Evolutionary conservation across 2,888 invertebrate genomes (phyloP).

Genomic region (Dryadula phaetusa): DNA sequence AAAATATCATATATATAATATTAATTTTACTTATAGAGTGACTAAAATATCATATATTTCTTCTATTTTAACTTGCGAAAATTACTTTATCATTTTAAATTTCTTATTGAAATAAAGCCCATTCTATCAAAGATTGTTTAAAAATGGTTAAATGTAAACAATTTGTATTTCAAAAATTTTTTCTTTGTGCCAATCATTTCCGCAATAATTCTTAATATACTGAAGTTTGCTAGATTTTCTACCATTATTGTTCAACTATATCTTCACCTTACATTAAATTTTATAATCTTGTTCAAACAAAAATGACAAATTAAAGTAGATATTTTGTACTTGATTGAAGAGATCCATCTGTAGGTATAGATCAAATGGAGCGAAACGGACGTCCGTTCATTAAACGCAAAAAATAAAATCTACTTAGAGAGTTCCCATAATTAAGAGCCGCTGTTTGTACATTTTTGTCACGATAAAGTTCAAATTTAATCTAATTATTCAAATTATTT

Average conservation of each 20-base stretch:
- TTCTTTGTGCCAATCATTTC: conserved; percentile 13
- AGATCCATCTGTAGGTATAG: background rate
- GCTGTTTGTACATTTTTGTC: background rate
- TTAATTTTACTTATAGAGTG: too few relatives aligned
- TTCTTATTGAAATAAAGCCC: background rate
- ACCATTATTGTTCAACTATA: background rate
- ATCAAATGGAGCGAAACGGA: background rate
- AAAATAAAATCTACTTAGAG: background rate
- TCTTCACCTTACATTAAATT: background rate
- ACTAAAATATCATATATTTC: too few relatives aligned
- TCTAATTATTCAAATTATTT: too few relatives aligned
- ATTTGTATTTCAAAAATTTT: conserved; percentile 20
- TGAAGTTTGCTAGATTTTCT: background rate
- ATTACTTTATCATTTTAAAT: conserved; percentile 1
- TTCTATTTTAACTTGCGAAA: too few relatives aligned
- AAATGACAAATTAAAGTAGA: background rate
- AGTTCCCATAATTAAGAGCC: background rate
- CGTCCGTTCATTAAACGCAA: background rate
- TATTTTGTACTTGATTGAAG: background rate
- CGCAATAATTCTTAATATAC: background rate
- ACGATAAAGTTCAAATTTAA: background rate
- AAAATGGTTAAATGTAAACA: conserved; percentile 19
- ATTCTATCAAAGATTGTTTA: conserved; percentile 6
- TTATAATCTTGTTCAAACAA: background rate
- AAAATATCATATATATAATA: too few relatives aligned